phyloP scores from a whole-genome alignment of 2,888 invertebrate genomes.

The Arge pagana region DNA sequence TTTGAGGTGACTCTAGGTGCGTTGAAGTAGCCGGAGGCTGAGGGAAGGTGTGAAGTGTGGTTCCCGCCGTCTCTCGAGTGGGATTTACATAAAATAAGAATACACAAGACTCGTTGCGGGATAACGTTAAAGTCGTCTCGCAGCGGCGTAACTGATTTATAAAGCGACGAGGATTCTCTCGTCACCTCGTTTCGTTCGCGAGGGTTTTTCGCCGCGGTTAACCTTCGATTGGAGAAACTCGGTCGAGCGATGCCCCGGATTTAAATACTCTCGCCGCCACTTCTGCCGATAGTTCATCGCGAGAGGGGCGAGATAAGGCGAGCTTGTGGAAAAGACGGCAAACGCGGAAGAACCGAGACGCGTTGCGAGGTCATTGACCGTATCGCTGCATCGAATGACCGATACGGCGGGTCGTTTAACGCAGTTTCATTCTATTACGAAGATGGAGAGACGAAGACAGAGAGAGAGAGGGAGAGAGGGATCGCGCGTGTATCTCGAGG shows the following conservation, averaged over 20 bases:
- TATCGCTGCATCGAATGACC: slow-evolving; percentile 23
- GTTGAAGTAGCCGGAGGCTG: slow-evolving; percentile 12
- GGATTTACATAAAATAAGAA: slow-evolving; percentile 18
- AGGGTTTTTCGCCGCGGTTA: not conserved
- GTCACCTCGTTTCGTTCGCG: too few relatives aligned
- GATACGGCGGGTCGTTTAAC: slow-evolving; percentile 40
- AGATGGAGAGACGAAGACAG: too few relatives aligned
- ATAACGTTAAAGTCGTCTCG: slow-evolving; percentile 14
- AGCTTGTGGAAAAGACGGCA: too few relatives aligned
- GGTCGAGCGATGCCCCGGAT: too few relatives aligned
- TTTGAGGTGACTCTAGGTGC: slow-evolving; percentile 12
- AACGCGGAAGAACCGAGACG: too few relatives aligned
- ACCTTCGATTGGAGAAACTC: not conserved
- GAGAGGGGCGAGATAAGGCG: too few relatives aligned
- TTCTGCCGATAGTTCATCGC: too few relatives aligned
- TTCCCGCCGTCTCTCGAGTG: slow-evolving; percentile 16
- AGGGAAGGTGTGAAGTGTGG: slow-evolving; percentile 20
- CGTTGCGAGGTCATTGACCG: too few relatives aligned
- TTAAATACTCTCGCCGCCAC: too few relatives aligned
- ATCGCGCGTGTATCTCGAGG: slow-evolving; percentile 31
- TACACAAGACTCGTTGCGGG: not conserved
- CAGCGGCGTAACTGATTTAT: slow-evolving; percentile 8
- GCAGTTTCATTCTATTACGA: slow-evolving; percentile 42
- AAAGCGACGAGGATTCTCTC: not conserved
- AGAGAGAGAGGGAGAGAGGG: slow-evolving; percentile 30